Evolutionary conservation across 2,113 vertebrate species (phyloP).

Genomic region (Halcyon senegalensis): DNA sequence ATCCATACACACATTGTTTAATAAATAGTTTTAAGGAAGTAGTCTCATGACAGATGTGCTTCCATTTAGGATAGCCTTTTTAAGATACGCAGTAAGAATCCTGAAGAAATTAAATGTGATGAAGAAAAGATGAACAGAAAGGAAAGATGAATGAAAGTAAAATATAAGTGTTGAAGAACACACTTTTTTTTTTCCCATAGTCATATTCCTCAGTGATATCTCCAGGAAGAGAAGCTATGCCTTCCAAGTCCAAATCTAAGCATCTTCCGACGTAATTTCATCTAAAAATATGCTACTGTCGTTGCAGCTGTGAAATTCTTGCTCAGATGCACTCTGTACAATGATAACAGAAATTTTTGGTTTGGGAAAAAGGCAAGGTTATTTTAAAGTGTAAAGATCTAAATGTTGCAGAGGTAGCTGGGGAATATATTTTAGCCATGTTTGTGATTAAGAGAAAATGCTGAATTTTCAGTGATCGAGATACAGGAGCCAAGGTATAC

Average conservation of each 20-base stretch:
- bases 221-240: too few species aligned
- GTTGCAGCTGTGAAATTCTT: not conserved
- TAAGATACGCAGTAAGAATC: not conserved
- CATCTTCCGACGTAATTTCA: not conserved
- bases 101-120: not conserved
- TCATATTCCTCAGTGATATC: not conserved
- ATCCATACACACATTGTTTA: not conserved
- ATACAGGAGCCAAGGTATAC: not conserved
- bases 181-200: not conserved
- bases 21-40: not conserved
- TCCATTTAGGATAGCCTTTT: not conserved
- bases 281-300: not conserved
- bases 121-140: not conserved
- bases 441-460: not conserved
- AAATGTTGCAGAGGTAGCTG: not conserved
- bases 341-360: not conserved
- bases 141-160: not conserved
- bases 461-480: not conserved
- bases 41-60: not conserved
- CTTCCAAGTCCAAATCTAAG: too few species aligned
- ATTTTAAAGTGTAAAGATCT: not conserved
- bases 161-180: not conserved
- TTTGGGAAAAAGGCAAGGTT: not conserved
- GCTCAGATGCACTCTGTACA: not conserved
- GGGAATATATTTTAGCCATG: not conserved